These are phyloP conservation scores for Andrena minutula DNA, from an alignment of 2,888 invertebrate species.

Conservation along the genomic window DNA sequence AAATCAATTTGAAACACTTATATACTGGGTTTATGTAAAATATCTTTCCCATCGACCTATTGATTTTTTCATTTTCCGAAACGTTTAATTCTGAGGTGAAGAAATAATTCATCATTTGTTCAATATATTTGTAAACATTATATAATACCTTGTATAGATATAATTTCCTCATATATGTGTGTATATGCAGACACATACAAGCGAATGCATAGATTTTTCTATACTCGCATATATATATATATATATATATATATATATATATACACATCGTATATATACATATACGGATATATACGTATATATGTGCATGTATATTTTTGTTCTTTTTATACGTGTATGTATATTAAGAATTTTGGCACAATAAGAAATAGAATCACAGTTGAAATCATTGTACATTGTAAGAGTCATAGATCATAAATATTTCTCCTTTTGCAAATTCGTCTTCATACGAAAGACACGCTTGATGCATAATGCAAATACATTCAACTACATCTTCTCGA, in stretches of 20 bases:
- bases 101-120: conserved; percentile 65
- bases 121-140: conserved; percentile 74
- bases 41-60: conserved; percentile 64
- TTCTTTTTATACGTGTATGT: conserved; percentile 66
- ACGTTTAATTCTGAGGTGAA: conserved; percentile 62
- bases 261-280: conserved; percentile 65
- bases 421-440: conserved; percentile 54
- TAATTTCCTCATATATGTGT: conserved; percentile 66
- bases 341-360: conserved; percentile 82
- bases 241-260: too few species aligned
- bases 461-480: conserved; percentile 50
- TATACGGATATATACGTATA: conserved; percentile 57
- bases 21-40: conserved; percentile 73
- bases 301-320: conserved; percentile 61
- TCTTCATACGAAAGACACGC: conserved; percentile 44
- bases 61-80: conserved; percentile 52
- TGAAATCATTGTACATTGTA: conserved; percentile 83
- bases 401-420: conserved; percentile 71
- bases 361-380: conserved; percentile 84
- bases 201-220: conserved; percentile 31
- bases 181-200: conserved; percentile 50
- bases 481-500: conserved; percentile 32
- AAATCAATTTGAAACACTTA: conserved; percentile 70
- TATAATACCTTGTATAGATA: conserved; percentile 75
- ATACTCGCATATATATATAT: conserved; percentile 62